Percentiles rank a stretch among this genome's conserved stretches.
Conservation (phyloP, 1,140 invertebrate genomes). For the Drosophila eugracilis region DNA sequence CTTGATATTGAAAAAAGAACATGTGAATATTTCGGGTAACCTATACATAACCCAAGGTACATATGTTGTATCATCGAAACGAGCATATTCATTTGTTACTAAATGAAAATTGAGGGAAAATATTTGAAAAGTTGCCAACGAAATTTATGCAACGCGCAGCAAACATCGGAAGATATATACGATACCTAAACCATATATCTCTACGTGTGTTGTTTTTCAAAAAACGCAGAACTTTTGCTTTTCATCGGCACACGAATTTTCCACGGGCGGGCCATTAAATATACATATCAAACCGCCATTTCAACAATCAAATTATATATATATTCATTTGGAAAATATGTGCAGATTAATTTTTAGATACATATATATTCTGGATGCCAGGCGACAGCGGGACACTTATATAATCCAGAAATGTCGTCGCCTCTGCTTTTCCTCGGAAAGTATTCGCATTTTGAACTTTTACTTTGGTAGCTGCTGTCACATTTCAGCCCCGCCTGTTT, state of each 20-base stretch:
- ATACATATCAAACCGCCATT: constrained; percentile 35
- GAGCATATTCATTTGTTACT: constrained; percentile 74
- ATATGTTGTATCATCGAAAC: constrained; percentile 54
- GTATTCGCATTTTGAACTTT: constrained; percentile 49
- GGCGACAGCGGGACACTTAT: constrained; percentile 23
- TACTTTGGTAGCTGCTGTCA: constrained; percentile 31
- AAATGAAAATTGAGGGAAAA: constrained; percentile 58
- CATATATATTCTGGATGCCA: constrained; percentile 20
- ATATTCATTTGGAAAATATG: constrained; percentile 3
- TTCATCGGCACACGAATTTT: constrained; percentile 53
- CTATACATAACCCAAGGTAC: constrained; percentile 8
- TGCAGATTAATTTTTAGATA: constrained; percentile 37
- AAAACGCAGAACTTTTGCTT: constrained; percentile 41
- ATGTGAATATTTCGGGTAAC: constrained; percentile 25
- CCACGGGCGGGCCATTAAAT: constrained; percentile 35
- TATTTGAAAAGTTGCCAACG: constrained; percentile 76
- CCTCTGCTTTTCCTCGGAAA: constrained; percentile 12
- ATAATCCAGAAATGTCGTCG: constrained; percentile 42
- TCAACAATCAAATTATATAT: constrained; percentile 48
- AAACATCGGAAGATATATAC: constrained; percentile 45
- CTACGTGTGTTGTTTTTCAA: constrained; percentile 35
- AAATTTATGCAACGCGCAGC: constrained; percentile 72
- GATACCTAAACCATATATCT: constrained; percentile 30
- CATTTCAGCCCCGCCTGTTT: constrained; percentile 21
- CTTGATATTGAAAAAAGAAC: constrained; percentile 71